phyloP scores from a whole-genome alignment of 1,140 invertebrate species.

The Zaprionus davidi region DNA sequence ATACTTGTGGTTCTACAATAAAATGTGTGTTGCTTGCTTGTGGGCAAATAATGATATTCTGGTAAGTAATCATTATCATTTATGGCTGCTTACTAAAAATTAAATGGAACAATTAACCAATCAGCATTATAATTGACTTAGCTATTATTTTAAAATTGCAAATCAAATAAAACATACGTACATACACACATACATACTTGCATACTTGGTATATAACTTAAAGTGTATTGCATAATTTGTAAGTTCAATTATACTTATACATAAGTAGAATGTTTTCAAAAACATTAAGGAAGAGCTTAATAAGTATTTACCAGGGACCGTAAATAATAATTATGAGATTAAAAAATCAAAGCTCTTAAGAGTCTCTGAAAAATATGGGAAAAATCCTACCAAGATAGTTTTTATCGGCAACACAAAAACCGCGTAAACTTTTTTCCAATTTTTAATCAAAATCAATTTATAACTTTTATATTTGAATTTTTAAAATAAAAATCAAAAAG shows the following conservation, averaged over 20 bases:
- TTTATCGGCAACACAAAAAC: too few relatives aligned
- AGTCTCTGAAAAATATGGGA: too few relatives aligned
- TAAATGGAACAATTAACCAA: conserved; percentile 51
- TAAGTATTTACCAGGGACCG: too few relatives aligned
- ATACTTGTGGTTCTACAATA: neutral
- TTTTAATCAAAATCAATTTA: too few relatives aligned
- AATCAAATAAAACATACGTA: neutral
- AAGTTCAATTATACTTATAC: neutral
- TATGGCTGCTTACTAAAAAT: conserved; percentile 33
- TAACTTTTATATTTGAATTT: too few relatives aligned
- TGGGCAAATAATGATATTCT: conserved; percentile 16
- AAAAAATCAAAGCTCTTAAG: too few relatives aligned
- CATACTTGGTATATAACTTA: neutral
- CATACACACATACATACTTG: neutral
- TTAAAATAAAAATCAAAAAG: too few relatives aligned
- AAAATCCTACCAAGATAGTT: too few relatives aligned
- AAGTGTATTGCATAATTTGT: neutral
- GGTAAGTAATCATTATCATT: conserved; percentile 8
- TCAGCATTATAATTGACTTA: conserved; percentile 24
- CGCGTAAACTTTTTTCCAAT: too few relatives aligned
- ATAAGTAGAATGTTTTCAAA: too few relatives aligned
- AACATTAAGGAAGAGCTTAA: neutral
- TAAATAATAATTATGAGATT: too few relatives aligned
- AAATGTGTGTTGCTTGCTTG: neutral
- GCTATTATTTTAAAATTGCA: conserved; percentile 6